A percentile compares a stretch with the other conserved stretches of the same genome.
Evolutionary conservation across 2,113 vertebrate genomes (phyloP).

Genomic region (Lipophrys pholis): DNA sequence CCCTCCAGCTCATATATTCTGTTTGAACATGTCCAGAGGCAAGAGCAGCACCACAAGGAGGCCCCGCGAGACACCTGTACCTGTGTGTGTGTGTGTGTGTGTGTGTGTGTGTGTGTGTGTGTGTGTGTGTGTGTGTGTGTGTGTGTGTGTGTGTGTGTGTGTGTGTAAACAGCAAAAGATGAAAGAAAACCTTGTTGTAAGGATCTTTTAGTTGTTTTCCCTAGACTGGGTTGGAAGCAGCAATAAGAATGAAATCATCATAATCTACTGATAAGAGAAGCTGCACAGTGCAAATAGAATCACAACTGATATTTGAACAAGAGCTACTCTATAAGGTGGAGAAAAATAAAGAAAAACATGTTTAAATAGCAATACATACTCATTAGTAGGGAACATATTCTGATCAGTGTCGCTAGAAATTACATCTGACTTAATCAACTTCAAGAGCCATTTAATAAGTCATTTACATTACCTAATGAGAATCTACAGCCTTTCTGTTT

Average conservation of each 20-base stretch:
- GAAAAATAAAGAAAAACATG: neutral
- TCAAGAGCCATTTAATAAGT: slow-evolving; percentile 30
- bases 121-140: slow-evolving; percentile 26
- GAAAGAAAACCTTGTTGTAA: slow-evolving; percentile 38
- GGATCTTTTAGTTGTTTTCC: neutral
- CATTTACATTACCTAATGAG: slow-evolving; percentile 52
- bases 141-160: neutral
- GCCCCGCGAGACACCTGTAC: slow-evolving; percentile 58
- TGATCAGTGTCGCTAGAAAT: slow-evolving; percentile 19
- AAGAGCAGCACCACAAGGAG: slow-evolving; percentile 38
- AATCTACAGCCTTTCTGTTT: slow-evolving; percentile 22
- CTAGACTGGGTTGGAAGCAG: neutral
- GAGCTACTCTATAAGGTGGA: neutral
- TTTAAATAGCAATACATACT: neutral
- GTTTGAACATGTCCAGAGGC: slow-evolving; percentile 62
- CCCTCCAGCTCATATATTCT: slow-evolving; percentile 50
- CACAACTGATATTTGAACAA: neutral
- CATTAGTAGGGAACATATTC: slow-evolving; percentile 1
- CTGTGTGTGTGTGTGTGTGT: slow-evolving; percentile 36
- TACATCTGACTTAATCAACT: slow-evolving; percentile 44
- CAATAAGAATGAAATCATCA: neutral
- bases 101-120: slow-evolving; percentile 13
- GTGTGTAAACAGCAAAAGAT: slow-evolving; percentile 35
- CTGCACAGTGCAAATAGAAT: neutral
- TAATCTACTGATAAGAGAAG: slow-evolving; percentile 2